A percentile compares a stretch with the other conserved stretches of the same genome.
Conservation (phyloP, 2,888 invertebrate species). For the Amorpha juglandis region DNA sequence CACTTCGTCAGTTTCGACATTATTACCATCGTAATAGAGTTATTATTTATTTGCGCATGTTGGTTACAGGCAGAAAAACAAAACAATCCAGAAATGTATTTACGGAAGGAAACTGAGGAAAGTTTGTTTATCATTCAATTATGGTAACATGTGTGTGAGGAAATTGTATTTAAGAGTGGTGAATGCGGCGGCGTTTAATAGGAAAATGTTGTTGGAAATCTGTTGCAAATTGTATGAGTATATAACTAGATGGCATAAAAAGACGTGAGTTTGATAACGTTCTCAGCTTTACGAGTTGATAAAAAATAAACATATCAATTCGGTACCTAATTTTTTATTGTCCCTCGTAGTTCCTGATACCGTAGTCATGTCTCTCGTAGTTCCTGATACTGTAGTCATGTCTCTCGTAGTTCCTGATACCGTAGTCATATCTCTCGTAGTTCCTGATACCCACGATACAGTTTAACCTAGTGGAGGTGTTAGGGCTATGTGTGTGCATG, state of each 20-base stretch:
- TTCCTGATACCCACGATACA: too few relatives aligned
- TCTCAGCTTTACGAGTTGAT: not conserved
- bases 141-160: constrained; percentile 9
- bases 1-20: constrained; percentile 36
- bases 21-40: constrained; percentile 37
- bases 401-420: too few relatives aligned
- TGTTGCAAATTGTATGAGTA: too few relatives aligned
- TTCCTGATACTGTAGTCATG: too few relatives aligned
- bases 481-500: too few relatives aligned
- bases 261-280: not conserved
- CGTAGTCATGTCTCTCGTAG: too few relatives aligned
- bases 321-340: too few relatives aligned
- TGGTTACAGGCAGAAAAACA: not conserved
- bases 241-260: not conserved
- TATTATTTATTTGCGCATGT: constrained; percentile 16
- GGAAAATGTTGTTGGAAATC: not conserved
- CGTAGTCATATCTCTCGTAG: too few relatives aligned
- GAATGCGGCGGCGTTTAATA: not conserved
- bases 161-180: constrained; percentile 13
- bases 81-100: not conserved
- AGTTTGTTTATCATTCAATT: constrained; percentile 23
- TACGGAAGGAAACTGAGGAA: constrained; percentile 17
- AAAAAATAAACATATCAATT: not conserved
- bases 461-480: too few relatives aligned
- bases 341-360: too few relatives aligned